These are phyloP conservation scores for Pachydiplax longipennis DNA, from an alignment of 2,888 invertebrate genomes.

Conservation along the genomic window DNA sequence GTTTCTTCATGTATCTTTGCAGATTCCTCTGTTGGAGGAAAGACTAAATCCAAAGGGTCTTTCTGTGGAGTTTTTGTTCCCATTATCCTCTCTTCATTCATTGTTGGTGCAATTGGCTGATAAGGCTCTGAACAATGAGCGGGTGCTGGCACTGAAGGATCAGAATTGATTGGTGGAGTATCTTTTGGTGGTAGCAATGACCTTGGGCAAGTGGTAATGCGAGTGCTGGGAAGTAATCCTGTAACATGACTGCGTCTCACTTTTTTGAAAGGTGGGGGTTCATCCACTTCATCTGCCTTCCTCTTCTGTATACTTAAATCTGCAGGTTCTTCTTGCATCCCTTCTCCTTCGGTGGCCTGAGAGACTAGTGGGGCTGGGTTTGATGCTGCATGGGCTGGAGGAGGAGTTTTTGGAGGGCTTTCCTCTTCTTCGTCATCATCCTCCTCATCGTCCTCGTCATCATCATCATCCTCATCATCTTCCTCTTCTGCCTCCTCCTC, in stretches of 20 bases:
- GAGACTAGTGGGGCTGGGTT: conserved; percentile 68
- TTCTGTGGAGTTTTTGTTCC: conserved; percentile 10
- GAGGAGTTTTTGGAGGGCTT: conserved; percentile 64
- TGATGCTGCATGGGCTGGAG: conserved; percentile 63
- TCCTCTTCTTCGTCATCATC: conserved; percentile 70
- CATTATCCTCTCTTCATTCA: neutral
- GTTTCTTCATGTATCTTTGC: neutral
- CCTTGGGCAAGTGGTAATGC: conserved; percentile 13
- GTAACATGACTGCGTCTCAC: conserved; percentile 11
- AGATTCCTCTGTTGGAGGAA: neutral
- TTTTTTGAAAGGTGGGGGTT: conserved; percentile 16
- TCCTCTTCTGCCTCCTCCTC: conserved; percentile 51
- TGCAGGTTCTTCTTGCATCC: conserved; percentile 8
- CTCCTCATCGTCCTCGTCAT: conserved; percentile 59
- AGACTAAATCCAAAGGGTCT: conserved; percentile 6
- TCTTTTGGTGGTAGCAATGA: neutral
- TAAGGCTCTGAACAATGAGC: neutral
- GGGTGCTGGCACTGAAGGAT: neutral
- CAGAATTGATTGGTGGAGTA: neutral
- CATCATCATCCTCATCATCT: conserved; percentile 56
- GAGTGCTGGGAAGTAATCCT: conserved; percentile 4
- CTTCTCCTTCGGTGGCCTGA: conserved; percentile 66
- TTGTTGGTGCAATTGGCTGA: neutral
- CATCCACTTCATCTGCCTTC: neutral
- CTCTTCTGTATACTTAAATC: conserved; percentile 8